Evolutionary conservation across 2,113 vertebrate genomes (phyloP).

Genomic region (Hippocampus abdominalis): DNA sequence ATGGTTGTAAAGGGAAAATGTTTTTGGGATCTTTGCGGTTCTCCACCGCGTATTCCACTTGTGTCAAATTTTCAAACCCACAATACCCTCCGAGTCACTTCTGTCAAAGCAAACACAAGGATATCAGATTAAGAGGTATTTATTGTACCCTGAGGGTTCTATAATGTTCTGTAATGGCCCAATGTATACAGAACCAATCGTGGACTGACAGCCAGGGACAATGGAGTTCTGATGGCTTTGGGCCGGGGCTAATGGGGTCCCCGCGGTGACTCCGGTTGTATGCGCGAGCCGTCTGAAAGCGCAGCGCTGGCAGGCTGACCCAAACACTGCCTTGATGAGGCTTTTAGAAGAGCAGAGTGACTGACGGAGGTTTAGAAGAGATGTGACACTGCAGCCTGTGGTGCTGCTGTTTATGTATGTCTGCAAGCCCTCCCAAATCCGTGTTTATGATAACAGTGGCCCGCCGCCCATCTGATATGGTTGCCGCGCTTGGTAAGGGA

Average conservation of each 20-base stretch:
- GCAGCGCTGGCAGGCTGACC: slow-evolving; percentile 52
- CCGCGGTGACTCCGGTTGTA: slow-evolving; percentile 46
- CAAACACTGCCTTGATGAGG: slow-evolving; percentile 56
- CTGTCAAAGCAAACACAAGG: slow-evolving; percentile 27
- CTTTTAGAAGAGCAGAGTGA: slow-evolving; percentile 67
- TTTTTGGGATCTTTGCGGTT: slow-evolving; percentile 29
- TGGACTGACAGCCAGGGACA: slow-evolving; percentile 46
- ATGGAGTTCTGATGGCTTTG: slow-evolving; percentile 27
- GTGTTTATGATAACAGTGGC: slow-evolving; percentile 73
- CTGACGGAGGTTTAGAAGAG: slow-evolving; percentile 65
- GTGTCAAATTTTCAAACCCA: slow-evolving; percentile 19
- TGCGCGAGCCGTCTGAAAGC: slow-evolving; percentile 56
- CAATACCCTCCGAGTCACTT: slow-evolving; percentile 27
- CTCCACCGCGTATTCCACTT: slow-evolving; percentile 17
- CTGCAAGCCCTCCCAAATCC: slow-evolving; percentile 58
- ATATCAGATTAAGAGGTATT: slow-evolving; percentile 56
- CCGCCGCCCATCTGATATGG: slow-evolving; percentile 67
- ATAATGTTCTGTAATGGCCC: slow-evolving; percentile 43
- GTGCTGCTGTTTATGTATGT: slow-evolving; percentile 68
- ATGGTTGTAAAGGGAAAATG: slow-evolving; percentile 24
- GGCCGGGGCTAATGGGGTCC: slow-evolving; percentile 25
- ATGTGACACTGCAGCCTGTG: slow-evolving; percentile 63
- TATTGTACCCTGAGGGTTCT: slow-evolving; percentile 33
- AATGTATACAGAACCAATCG: slow-evolving; percentile 54
- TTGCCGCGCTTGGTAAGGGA: slow-evolving; percentile 38